phyloP scores from a whole-genome alignment of 2,113 vertebrate genomes.

The Hippolais icterina region DNA sequence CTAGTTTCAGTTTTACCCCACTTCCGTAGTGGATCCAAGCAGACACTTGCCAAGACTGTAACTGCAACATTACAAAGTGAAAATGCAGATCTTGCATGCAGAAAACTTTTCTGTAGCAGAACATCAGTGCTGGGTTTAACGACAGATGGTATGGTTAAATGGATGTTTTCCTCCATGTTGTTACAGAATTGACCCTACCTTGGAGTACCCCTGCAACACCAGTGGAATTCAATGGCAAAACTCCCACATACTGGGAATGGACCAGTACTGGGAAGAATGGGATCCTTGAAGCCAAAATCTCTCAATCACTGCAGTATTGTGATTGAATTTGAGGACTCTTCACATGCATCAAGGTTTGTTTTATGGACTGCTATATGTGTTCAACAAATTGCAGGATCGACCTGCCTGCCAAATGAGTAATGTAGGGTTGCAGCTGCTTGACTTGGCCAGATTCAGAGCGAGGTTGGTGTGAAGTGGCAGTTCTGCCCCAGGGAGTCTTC shows the following conservation, averaged over 20 bases:
- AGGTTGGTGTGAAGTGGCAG: background rate
- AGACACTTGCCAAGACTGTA: background rate
- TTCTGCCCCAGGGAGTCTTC: background rate
- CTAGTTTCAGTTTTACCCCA: background rate
- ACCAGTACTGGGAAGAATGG: background rate
- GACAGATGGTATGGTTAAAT: background rate
- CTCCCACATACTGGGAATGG: background rate
- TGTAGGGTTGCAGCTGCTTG: background rate
- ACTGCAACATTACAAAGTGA: background rate
- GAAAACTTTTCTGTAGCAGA: background rate
- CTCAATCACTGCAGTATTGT: background rate
- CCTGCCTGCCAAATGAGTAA: background rate
- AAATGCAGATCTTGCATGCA: background rate
- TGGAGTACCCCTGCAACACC: fast-evolving
- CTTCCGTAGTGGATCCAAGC: background rate
- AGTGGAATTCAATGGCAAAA: background rate
- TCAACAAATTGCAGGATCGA: background rate
- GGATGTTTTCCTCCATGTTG: background rate
- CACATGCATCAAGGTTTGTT: background rate
- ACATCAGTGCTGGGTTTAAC: background rate
- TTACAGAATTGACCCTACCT: background rate
- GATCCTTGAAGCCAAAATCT: background rate
- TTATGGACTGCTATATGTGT: background rate
- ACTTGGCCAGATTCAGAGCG: background rate
- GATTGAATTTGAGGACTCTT: background rate